Conservation (phyloP, 2,113 vertebrate genomes). For the Reinhardtius hippoglossoides region DNA sequence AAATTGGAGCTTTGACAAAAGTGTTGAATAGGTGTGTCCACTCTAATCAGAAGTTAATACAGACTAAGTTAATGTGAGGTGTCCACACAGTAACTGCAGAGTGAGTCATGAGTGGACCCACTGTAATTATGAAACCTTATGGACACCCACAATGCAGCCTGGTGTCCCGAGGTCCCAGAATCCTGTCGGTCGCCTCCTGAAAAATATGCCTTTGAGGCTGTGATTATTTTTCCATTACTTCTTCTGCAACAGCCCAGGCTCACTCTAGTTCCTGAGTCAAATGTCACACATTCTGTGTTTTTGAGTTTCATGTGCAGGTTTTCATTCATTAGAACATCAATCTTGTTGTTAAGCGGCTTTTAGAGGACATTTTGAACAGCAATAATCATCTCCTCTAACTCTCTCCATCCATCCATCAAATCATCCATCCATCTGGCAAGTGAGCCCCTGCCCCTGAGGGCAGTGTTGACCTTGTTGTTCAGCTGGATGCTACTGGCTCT, state of each 20-base stretch:
- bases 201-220: slow-evolving; percentile 20
- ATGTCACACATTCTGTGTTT: slow-evolving; percentile 8
- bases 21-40: slow-evolving; percentile 10
- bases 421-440: no score
- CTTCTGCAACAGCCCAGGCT: background rate
- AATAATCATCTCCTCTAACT: no score
- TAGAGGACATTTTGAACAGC: no score
- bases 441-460: no score
- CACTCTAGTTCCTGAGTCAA: slow-evolving; percentile 10
- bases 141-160: slow-evolving; percentile 35
- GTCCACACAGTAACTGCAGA: slow-evolving; percentile 38
- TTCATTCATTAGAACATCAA: background rate
- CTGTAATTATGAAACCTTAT: slow-evolving; percentile 55
- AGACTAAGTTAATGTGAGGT: slow-evolving; percentile 45
- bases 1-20: slow-evolving; percentile 16
- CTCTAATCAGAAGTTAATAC: slow-evolving; percentile 51
- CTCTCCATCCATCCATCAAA: no score
- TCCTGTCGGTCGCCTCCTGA: slow-evolving; percentile 43
- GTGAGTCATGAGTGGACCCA: slow-evolving; percentile 45
- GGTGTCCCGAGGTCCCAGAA: slow-evolving; percentile 33
- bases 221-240: slow-evolving; percentile 55
- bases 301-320: background rate
- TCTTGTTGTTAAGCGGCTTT: background rate
- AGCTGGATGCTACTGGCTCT: background rate
- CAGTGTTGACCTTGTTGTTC: background rate